phyloP scores from a whole-genome alignment of 2,113 vertebrate genomes.

The Ictalurus furcatus region DNA sequence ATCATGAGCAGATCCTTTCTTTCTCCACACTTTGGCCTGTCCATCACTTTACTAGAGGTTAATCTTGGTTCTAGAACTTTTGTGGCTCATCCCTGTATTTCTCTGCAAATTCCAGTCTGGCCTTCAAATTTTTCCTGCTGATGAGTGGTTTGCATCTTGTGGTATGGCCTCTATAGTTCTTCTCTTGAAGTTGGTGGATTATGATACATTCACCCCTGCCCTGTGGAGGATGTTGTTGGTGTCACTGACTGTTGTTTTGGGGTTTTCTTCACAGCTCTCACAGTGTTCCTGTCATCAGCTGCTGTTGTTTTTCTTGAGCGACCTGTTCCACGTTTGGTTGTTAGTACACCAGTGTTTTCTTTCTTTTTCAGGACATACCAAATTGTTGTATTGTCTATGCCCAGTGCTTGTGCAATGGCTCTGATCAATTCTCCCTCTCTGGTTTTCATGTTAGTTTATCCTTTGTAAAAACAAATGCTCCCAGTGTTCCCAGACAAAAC shows the following conservation, averaged over 20 bases:
- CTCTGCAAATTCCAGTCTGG: neutral
- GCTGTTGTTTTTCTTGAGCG: neutral
- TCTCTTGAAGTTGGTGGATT: neutral
- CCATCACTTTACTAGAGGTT: no score
- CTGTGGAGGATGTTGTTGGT: no score
- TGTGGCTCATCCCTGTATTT: neutral
- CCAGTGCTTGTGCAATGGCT: no score
- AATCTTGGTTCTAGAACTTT: no score
- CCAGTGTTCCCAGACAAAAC: neutral
- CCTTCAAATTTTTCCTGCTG: neutral
- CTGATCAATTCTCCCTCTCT: no score
- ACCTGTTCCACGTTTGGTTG: neutral
- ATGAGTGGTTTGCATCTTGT: neutral
- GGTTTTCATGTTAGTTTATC: no score
- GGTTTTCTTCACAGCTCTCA: neutral
- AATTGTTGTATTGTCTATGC: no score
- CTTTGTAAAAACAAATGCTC: neutral
- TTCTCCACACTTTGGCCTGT: neutral
- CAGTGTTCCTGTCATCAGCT: neutral
- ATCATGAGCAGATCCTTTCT: neutral
- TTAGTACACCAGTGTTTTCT: neutral
- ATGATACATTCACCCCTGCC: no score
- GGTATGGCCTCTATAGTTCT: neutral
- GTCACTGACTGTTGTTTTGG: neutral
- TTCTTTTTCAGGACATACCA: neutral